phyloP scores from a whole-genome alignment of 2,797 vertebrate species.

The Melanotaenia parkinsoni region DNA sequence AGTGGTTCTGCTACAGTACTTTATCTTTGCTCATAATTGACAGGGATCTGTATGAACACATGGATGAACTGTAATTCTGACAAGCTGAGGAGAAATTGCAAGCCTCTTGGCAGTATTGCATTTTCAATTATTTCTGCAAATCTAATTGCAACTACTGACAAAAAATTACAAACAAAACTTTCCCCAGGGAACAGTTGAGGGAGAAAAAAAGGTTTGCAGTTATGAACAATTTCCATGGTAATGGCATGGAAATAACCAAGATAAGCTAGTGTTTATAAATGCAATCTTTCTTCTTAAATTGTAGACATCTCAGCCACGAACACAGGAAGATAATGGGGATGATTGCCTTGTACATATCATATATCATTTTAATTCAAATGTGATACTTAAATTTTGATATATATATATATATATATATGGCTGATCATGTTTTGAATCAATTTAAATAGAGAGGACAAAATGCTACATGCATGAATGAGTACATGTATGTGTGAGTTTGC shows the following conservation, averaged over 20 bases:
- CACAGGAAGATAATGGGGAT: neutral
- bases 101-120: neutral
- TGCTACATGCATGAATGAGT: neutral
- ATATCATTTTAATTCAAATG: too few species aligned
- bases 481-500: conserved; percentile 15
- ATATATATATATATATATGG: neutral
- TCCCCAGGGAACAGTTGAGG: neutral
- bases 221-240: neutral
- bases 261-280: neutral
- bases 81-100: neutral
- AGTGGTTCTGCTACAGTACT: neutral
- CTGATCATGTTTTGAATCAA: neutral
- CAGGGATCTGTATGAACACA: neutral
- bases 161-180: neutral
- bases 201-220: neutral
- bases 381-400: too few species aligned
- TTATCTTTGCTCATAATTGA: conserved; percentile 2
- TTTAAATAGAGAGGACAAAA: neutral
- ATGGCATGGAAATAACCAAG: neutral
- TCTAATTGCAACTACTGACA: neutral
- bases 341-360: neutral
- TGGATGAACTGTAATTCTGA: neutral
- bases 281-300: neutral
- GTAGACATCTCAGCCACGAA: neutral
- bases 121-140: neutral